Conservation (phyloP, 2,113 vertebrate genomes). For the Lates calcarifer region DNA sequence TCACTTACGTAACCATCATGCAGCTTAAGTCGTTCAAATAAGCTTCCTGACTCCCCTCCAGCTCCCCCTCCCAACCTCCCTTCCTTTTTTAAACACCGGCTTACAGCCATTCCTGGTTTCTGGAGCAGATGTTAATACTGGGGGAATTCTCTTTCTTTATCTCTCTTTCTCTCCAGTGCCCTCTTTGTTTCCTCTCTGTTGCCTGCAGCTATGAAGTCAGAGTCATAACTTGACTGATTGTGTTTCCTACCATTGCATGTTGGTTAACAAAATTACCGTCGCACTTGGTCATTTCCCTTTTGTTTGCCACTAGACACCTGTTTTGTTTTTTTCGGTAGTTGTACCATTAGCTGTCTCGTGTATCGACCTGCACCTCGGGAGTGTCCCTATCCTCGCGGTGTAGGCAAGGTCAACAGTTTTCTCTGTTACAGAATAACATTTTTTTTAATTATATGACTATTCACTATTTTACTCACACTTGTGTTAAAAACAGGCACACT, state of each 20-base stretch:
- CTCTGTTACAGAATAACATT: constrained; percentile 13
- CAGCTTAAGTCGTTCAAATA: constrained; percentile 72
- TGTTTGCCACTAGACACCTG: constrained; percentile 30
- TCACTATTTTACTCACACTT: not conserved
- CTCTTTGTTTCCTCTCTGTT: constrained; percentile 49
- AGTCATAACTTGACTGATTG: constrained; percentile 32
- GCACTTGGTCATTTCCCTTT: constrained; percentile 36
- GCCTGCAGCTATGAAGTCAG: constrained; percentile 23
- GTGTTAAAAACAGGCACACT: constrained; percentile 12
- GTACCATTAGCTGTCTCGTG: constrained; percentile 20
- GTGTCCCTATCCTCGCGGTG: constrained; percentile 24
- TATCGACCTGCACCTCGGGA: constrained; percentile 30
- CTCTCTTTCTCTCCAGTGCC: constrained; percentile 44
- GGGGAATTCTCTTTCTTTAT: constrained; percentile 50
- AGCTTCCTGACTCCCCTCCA: constrained; percentile 57
- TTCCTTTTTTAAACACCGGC: constrained; percentile 67
- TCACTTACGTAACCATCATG: constrained; percentile 76
- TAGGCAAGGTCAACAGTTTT: constrained; percentile 43
- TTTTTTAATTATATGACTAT: constrained; percentile 26
- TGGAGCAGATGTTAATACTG: constrained; percentile 71
- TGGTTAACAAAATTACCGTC: not conserved
- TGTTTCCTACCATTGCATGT: not conserved
- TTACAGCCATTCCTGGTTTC: constrained; percentile 71
- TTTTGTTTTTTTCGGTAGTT: constrained; percentile 16
- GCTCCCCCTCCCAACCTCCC: constrained; percentile 41